phyloP scores from a whole-genome alignment of 2,888 invertebrate species.

The Aphrophora alni region DNA sequence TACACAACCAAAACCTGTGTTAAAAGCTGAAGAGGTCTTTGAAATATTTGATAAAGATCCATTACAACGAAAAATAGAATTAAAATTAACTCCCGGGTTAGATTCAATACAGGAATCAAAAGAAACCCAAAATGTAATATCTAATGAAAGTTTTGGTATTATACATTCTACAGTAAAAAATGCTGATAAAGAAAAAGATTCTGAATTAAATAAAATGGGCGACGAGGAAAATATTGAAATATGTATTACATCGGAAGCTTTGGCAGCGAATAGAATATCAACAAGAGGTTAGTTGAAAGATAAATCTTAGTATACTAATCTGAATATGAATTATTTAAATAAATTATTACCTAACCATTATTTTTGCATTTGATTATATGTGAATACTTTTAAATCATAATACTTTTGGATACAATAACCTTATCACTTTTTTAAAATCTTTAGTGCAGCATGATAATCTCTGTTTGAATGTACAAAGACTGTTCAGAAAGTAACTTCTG shows the following conservation, averaged over 20 bases:
- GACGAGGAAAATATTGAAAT: constrained; percentile 51
- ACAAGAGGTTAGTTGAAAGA: constrained; percentile 60
- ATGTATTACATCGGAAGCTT: constrained; percentile 68
- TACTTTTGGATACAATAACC: too few relatives aligned
- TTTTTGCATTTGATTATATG: too few relatives aligned
- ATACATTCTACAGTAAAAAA: constrained; percentile 50
- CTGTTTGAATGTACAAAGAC: too few relatives aligned
- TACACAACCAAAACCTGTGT: constrained; percentile 48
- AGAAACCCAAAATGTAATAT: constrained; percentile 24
- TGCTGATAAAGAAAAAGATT: constrained; percentile 51
- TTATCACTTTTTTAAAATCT: too few relatives aligned
- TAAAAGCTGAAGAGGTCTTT: constrained; percentile 63
- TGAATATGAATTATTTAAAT: constrained; percentile 10
- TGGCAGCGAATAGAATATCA: constrained; percentile 72
- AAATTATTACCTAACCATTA: too few relatives aligned
- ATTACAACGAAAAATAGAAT: constrained; percentile 61
- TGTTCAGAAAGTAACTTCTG: too few relatives aligned
- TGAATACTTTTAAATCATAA: too few relatives aligned
- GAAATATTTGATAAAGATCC: constrained; percentile 60
- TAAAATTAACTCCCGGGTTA: constrained; percentile 59
- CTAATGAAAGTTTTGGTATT: constrained; percentile 54
- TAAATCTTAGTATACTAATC: too few relatives aligned
- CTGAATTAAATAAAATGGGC: constrained; percentile 39
- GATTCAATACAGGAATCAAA: constrained; percentile 49
- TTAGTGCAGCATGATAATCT: too few relatives aligned